Evolutionary conservation across 1,140 invertebrate genomes (phyloP).

Genomic region (Heliconius melpomene): DNA sequence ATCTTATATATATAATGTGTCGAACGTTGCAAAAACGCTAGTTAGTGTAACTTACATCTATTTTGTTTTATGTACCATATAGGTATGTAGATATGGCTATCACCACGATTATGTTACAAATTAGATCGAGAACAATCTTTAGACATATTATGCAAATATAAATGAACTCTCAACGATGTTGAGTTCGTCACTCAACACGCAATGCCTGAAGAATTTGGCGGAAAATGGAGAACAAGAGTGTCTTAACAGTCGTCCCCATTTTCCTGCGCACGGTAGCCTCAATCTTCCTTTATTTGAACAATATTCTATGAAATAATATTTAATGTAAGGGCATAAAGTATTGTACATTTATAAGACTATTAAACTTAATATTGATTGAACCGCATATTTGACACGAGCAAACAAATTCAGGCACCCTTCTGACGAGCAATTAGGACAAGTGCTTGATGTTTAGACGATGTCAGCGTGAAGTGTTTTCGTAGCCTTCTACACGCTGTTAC

Average conservation of each 20-base stretch:
- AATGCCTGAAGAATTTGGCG: no score
- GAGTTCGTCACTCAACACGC: no score
- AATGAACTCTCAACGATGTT: no score
- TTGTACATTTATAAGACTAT: neutral
- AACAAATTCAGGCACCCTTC: constrained; percentile 41
- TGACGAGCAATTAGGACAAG: constrained; percentile 47
- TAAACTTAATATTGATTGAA: constrained; percentile 36
- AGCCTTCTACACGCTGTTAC: neutral
- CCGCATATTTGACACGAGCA: constrained; percentile 44
- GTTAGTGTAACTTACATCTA: neutral
- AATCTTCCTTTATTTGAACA: neutral
- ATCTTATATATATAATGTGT: neutral
- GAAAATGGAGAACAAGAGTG: no score
- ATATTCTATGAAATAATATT: neutral
- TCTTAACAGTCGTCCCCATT: no score
- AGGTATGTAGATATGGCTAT: no score
- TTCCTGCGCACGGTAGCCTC: no score
- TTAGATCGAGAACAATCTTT: no score
- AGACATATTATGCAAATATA: no score
- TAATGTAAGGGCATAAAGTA: neutral
- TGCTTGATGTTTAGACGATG: constrained; percentile 39
- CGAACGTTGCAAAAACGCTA: neutral
- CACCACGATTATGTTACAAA: no score
- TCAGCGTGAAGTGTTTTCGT: constrained; percentile 30
- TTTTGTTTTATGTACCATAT: neutral